Evolutionary conservation across 2,113 vertebrate genomes (phyloP), one percentile per base, ranked within the genome.

Genomic region (Rhodinocichla rosea): DNA sequence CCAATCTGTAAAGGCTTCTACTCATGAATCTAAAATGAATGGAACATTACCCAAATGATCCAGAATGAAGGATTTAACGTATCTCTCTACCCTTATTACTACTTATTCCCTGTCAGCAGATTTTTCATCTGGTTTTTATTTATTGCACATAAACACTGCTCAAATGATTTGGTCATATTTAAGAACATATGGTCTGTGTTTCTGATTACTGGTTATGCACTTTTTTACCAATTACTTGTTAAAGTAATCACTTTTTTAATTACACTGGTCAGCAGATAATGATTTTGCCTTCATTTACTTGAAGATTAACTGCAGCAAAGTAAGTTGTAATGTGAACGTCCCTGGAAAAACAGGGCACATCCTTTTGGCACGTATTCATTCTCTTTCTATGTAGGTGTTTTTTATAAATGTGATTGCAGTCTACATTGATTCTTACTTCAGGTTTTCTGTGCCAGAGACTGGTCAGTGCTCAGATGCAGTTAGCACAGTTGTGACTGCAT

Each of bases 11-110:
- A 98, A 97, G 93, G 88, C 91, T 97, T 97, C 96, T 94, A 97
- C 94, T 98, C 98, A 98, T 98, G 98, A 98, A 99, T 99, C 98
- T 98, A 97, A 98, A 99, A 98, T 98, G 98, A 98, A 98, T 92
- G 96, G 97, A 98, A 98, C 98, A 98, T 99, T 98, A 98, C 98
- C 98, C 98, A 98, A 98, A 98, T 98, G 98, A 98, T 98, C 97
- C 96, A 98, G 97, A 98, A 98, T 98, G 98, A 98, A 97, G 95
- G 97, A 98, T 98, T 98, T 98, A 98, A 98, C 98, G 56, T 98
- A 98, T 98, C 91, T n/a, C 96, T 97, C 92, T 98, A 97, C 95
- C 94, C 98, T 97, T 98, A 98, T 98, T 98, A 98, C 97, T 98
- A 95, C 98, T 98, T 98, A 97, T 96, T 98, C 96, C 93, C 95